Evolutionary conservation across 2,888 invertebrate species (phyloP).

Genomic region (Laspeyria flexula): DNA sequence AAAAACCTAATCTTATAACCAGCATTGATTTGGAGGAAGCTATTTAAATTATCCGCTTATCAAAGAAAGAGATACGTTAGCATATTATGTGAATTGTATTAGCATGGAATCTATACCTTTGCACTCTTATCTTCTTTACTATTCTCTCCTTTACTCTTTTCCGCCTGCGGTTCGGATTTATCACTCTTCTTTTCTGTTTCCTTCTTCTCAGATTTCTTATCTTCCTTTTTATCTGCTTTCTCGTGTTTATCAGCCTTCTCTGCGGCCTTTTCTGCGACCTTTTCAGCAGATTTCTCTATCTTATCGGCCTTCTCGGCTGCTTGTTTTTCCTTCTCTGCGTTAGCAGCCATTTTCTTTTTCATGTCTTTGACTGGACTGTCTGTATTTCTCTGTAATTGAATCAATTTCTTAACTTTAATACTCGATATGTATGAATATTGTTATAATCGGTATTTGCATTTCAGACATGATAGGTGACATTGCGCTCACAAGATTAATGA

Average conservation of each 20-base stretch:
- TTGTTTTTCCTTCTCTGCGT: slow-evolving; percentile 75
- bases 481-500: no score
- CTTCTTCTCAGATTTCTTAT: slow-evolving; percentile 46
- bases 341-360: slow-evolving; percentile 80
- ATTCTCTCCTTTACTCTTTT: slow-evolving; percentile 23
- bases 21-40: no score
- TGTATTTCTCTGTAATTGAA: slow-evolving; percentile 56
- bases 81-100: no score
- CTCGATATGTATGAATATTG: no score
- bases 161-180: slow-evolving; percentile 29
- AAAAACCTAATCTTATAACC: no score
- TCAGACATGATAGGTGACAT: no score
- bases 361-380: slow-evolving; percentile 77
- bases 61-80: no score
- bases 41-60: no score
- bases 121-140: slow-evolving; percentile 31
- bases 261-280: slow-evolving; percentile 45
- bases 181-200: slow-evolving; percentile 34
- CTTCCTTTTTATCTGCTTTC: slow-evolving; percentile 42
- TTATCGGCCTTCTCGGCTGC: slow-evolving; percentile 62
- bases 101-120: slow-evolving; percentile 68
- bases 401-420: background rate
- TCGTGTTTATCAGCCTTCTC: slow-evolving; percentile 41
- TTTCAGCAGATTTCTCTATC: slow-evolving; percentile 45
- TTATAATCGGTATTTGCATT: no score